Base-by-base conservation (phyloP, 2,888 invertebrate genomes). In the Rambutsinella grinnellia region DNA sequence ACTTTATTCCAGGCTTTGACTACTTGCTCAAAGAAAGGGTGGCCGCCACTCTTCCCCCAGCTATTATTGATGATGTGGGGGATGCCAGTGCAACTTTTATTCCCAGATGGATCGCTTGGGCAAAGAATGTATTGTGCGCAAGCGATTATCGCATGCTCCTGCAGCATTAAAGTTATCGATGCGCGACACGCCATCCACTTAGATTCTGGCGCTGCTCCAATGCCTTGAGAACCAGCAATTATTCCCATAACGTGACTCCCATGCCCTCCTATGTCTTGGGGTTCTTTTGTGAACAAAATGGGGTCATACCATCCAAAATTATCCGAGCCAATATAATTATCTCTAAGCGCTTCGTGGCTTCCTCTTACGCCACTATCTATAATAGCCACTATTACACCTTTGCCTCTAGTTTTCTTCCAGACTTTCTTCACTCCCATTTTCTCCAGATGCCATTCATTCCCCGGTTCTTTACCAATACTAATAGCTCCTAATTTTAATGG, bases 251-350 rank as follows among this genome's bases (percentile, higher is more conserved):
- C 36, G 19, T 66, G 66, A n/a, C 57, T 67, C 19, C 67, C 67
- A 67, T 67, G 67, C 3, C 58, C 57, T 5, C 15, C 1, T 2
- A 23, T 2, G 28, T 61, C 61, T 15, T 15, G 23, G 1, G 61
- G 61, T 6, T 28, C 36, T 10, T 53, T 26, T 15, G 27, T 26
- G 28, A 10, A 44, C 17, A 28, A 8, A 15, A n/a, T 23, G 10
- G 62, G 61, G 28, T 61, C 70, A 46, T 51, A 51, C 66, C 66
- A 66, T n/a, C 68, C 68, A 36, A 26, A 46, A 10, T 49, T 44
- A 58, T 8, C 36, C 10, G 5, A 5, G 13, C 69, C 69, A 1
- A 60, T 6, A 23, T 53, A 69, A 17, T 53, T 69, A 49, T 51
- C 54, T 3, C 17, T 13, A 3, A 70, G 56, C 17, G 47, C 23